Conservation (phyloP, 2,888 invertebrate species). For the Epistrophe grossulariae region DNA sequence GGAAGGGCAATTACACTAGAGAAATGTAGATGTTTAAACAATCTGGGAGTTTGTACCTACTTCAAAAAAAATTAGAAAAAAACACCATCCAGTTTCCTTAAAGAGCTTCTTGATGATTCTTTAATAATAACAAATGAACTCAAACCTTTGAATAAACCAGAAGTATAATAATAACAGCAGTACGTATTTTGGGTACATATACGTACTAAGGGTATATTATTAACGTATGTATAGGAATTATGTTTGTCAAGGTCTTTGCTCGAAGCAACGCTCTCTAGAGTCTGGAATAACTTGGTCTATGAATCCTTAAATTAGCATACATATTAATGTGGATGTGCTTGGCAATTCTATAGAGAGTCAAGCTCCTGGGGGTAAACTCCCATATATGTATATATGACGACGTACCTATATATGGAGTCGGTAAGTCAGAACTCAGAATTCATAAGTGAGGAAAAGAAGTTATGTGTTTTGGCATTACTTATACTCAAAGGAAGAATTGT, state of each 20-base stretch:
- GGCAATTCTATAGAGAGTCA: constrained; percentile 24
- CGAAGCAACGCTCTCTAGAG: background rate
- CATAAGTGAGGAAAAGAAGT: constrained; percentile 40
- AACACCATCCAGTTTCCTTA: background rate
- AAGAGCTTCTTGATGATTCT: background rate
- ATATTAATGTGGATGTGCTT: constrained; percentile 66
- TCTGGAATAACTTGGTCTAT: constrained; percentile 5
- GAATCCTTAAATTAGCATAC: constrained; percentile 65
- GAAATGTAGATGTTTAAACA: background rate
- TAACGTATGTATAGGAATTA: constrained; percentile 7
- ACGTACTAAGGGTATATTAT: constrained; percentile 3
- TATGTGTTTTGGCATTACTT: constrained; percentile 9
- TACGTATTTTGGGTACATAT: background rate
- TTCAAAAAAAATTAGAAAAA: background rate
- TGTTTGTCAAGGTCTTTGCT: constrained; percentile 20
- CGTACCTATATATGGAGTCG: background rate
- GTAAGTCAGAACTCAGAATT: constrained; percentile 46
- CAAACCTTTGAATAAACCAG: background rate
- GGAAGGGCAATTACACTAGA: constrained; percentile 53
- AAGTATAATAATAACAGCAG: constrained; percentile 3
- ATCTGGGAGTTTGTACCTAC: background rate
- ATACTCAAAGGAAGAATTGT: background rate
- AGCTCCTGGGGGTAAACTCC: constrained; percentile 39
- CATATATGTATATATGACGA: background rate
- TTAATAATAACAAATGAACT: constrained; percentile 18